Percentiles rank a stretch among this genome's conserved stretches.
These are phyloP conservation scores for Drosophila littoralis DNA, from an alignment of 1,140 invertebrate genomes.

Conservation along the genomic window DNA sequence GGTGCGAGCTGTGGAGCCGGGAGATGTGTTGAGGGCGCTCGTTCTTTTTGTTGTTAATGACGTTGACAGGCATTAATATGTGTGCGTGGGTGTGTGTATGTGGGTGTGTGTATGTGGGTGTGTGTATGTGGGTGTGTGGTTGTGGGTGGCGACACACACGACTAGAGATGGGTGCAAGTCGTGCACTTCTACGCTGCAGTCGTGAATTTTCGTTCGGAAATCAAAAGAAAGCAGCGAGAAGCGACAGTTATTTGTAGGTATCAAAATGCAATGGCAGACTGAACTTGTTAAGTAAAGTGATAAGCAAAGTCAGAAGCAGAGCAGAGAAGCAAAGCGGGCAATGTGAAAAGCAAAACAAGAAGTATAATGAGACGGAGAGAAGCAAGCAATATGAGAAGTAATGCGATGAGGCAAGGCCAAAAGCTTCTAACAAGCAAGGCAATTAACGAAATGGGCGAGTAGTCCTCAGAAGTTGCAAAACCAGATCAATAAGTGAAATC, in stretches of 20 bases:
- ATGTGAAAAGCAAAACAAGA: background rate
- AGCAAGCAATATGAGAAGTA: background rate
- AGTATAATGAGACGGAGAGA: background rate
- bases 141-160: conserved; percentile 13
- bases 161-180: conserved; percentile 8
- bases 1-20: background rate
- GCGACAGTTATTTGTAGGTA: too few species aligned
- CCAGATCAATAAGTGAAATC: background rate
- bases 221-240: background rate
- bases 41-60: conserved; percentile 73
- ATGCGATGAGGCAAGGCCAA: background rate
- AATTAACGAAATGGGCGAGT: background rate
- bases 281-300: background rate
- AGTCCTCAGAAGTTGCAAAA: background rate
- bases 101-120: background rate
- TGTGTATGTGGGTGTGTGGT: conserved; percentile 3
- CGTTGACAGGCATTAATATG: conserved; percentile 70
- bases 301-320: background rate
- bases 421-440: background rate
- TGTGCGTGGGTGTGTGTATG: conserved; percentile 9
- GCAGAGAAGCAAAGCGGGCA: background rate
- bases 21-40: conserved; percentile 20
- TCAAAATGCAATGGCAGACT: background rate
- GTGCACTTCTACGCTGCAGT: background rate
- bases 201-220: background rate